Percentiles rank a stretch among this genome's conserved stretches.
phyloP scores from a whole-genome alignment of 2,113 vertebrate genomes.

The Paradisaea rubra region DNA sequence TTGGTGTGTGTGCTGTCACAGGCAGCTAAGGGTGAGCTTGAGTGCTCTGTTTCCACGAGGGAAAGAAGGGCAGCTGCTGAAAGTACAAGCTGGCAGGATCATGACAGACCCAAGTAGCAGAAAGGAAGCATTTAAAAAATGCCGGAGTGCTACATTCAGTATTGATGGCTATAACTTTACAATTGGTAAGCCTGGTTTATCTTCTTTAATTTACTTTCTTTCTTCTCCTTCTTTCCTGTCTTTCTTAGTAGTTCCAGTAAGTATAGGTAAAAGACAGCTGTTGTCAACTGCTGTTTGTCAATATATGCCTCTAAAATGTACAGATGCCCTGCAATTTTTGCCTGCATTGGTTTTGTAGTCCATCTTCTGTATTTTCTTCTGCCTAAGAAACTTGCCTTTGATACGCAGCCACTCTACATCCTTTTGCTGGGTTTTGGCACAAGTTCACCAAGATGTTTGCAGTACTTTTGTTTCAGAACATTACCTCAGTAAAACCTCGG shows the following conservation, averaged over 20 bases:
- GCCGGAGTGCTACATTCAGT: conserved; percentile 92
- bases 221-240: neutral
- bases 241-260: neutral
- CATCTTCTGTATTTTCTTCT: neutral
- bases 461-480: conserved; percentile 6
- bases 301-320: neutral
- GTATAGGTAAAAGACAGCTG: neutral
- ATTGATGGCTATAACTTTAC: conserved; percentile 97
- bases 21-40: neutral
- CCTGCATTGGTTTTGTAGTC: neutral
- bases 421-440: neutral
- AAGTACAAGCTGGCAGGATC: conserved; percentile 15
- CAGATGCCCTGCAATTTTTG: neutral
- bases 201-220: neutral
- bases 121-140: conserved; percentile 93
- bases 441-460: neutral
- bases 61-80: neutral
- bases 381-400: neutral
- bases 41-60: neutral
- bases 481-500: neutral
- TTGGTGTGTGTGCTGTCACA: conserved; percentile 13
- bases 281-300: neutral
- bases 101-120: conserved; percentile 85
- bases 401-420: rapidly evolving
- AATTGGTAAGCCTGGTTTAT: conserved; percentile 81